Percentiles rank a stretch among this genome's conserved stretches.
Evolutionary conservation across 2,888 invertebrate genomes (phyloP).

Genomic region (Cantharis rustica): DNA sequence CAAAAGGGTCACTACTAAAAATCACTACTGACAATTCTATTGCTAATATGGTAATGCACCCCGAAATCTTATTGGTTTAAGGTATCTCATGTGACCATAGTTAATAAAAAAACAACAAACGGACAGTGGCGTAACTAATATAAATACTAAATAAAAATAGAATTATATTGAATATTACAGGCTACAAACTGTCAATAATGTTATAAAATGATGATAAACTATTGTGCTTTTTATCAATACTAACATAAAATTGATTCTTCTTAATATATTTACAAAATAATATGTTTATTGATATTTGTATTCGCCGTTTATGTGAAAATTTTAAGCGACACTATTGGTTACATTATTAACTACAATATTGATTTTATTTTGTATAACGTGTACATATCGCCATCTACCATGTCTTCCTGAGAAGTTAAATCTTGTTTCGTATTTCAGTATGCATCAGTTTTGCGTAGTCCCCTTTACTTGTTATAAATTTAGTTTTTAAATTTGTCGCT

Average conservation of each 20-base stretch:
- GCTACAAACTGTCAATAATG: not conserved
- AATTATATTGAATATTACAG: not conserved
- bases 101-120: not conserved
- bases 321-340: not conserved
- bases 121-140: not conserved
- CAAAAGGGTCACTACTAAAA: conserved; percentile 4
- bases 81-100: conserved; percentile 41
- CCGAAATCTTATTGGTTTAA: conserved; percentile 43
- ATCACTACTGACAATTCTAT: conserved; percentile 25
- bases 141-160: not conserved
- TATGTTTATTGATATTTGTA: not conserved
- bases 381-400: not conserved
- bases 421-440: not conserved
- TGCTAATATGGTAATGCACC: conserved; percentile 46
- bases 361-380: not conserved
- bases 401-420: not conserved
- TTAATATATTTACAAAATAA: no score
- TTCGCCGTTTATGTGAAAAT: not conserved
- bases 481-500: no score
- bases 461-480: not conserved
- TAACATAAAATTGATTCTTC: not conserved
- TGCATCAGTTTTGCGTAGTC: not conserved
- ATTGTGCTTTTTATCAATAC: not conserved
- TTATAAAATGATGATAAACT: not conserved
- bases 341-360: not conserved